A percentile compares a stretch with the other conserved stretches of the same genome.
Conservation (phyloP, 2,888 invertebrate genomes). For the Podotricha telesiphe region DNA sequence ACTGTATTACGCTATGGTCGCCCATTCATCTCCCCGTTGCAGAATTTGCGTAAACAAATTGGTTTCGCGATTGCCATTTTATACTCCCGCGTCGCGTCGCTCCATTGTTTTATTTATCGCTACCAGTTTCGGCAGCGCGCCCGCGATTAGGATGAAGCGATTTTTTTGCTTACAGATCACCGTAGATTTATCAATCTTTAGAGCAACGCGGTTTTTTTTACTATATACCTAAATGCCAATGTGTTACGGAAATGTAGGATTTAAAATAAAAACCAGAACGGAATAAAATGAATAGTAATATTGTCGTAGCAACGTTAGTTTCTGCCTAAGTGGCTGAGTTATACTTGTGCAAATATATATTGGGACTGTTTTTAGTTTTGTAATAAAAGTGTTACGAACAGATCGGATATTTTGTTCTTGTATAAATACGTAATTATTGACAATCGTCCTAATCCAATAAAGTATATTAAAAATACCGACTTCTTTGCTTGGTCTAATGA, state of each 20-base stretch:
- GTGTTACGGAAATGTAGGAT: conserved; percentile 15
- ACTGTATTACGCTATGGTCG: conserved; percentile 81
- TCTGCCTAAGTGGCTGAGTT: conserved; percentile 16
- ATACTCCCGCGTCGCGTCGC: conserved; percentile 81
- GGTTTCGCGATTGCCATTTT: conserved; percentile 84
- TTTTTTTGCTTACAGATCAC: conserved; percentile 79
- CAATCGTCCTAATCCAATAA: too few species aligned
- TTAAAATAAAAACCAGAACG: conserved; percentile 7
- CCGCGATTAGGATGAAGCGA: conserved; percentile 79
- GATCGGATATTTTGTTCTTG: too few species aligned
- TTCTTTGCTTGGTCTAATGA: too few species aligned
- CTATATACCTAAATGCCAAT: conserved; percentile 26
- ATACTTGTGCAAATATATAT: conserved; percentile 2
- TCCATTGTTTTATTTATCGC: conserved; percentile 84
- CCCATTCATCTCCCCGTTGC: conserved; percentile 82
- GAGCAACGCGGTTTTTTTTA: conserved; percentile 51
- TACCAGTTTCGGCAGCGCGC: conserved; percentile 78
- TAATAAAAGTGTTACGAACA: not conserved
- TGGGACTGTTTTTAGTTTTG: not conserved
- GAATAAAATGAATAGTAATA: conserved; percentile 18
- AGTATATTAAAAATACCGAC: too few species aligned
- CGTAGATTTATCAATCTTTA: conserved; percentile 73
- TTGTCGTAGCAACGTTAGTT: conserved; percentile 23
- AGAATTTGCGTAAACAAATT: conserved; percentile 85
- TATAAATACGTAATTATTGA: too few species aligned